Percentiles rank a stretch among this genome's conserved stretches.
phyloP scores from a whole-genome alignment of 2,797 vertebrate genomes.

The Streptopelia turtur region DNA sequence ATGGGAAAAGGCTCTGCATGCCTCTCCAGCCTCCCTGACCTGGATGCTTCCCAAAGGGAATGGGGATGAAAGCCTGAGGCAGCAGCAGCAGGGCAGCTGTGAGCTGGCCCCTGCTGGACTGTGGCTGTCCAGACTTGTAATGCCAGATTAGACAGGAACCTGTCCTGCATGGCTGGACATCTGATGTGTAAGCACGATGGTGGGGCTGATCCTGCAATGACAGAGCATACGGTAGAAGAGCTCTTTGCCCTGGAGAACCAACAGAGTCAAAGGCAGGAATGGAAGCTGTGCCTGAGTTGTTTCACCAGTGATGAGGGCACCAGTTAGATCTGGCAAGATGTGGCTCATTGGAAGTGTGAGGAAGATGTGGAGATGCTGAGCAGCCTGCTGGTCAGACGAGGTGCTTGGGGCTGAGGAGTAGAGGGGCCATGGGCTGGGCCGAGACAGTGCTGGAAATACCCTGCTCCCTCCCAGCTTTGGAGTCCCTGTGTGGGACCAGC shows the following conservation, averaged over 20 bases:
- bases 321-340: not conserved
- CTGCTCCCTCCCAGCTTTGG: not conserved
- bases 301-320: not conserved
- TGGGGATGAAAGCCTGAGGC: not conserved
- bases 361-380: not conserved
- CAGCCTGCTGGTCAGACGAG: not conserved
- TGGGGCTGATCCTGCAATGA: not conserved
- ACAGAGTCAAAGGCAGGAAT: not conserved
- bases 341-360: not conserved
- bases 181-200: fast-evolving
- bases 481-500: not conserved
- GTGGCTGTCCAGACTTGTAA: not conserved
- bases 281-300: not conserved
- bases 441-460: not conserved
- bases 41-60: not conserved
- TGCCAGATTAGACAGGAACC: fast-evolving
- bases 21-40: not conserved
- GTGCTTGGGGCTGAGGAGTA: not conserved
- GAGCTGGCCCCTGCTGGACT: not conserved
- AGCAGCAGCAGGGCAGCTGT: not conserved
- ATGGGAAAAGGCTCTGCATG: not conserved
- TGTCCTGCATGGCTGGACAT: not conserved
- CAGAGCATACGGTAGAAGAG: fast-evolving
- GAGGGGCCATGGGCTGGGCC: not conserved
- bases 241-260: not conserved